phyloP scores from a whole-genome alignment of 2,113 vertebrate species.

The Perccottus glenii region DNA sequence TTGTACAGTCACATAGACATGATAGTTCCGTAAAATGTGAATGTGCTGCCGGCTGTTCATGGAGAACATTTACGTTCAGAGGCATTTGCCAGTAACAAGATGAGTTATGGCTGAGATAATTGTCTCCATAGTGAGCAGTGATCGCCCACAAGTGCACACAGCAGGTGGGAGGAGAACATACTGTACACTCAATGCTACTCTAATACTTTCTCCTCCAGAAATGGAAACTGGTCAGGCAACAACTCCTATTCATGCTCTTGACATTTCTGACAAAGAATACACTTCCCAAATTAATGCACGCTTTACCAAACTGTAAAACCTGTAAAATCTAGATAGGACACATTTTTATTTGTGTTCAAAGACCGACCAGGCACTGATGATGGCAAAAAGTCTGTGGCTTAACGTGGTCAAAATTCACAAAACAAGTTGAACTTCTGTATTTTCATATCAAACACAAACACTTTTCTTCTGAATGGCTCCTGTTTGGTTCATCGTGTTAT shows the following conservation, averaged over 20 bases:
- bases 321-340: no score
- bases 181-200: slow-evolving; percentile 47
- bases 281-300: neutral
- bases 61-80: neutral
- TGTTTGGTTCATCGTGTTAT: no score
- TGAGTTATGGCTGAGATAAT: slow-evolving; percentile 62
- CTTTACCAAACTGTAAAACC: no score
- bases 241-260: neutral
- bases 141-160: slow-evolving; percentile 67
- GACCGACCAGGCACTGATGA: no score
- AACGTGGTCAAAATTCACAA: no score
- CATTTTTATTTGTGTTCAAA: no score
- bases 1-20: no score
- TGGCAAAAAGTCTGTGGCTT: no score
- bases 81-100: slow-evolving; percentile 40
- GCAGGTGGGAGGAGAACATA: slow-evolving; percentile 71
- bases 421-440: no score
- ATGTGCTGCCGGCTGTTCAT: slow-evolving; percentile 8
- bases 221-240: slow-evolving; percentile 19
- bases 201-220: slow-evolving; percentile 29
- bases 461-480: no score
- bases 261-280: neutral
- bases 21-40: neutral
- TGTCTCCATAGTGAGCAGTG: slow-evolving; percentile 62
- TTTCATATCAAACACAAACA: no score